Evolutionary conservation across 2,113 vertebrate species (phyloP).

Genomic region (Pachypanchax playfairii): DNA sequence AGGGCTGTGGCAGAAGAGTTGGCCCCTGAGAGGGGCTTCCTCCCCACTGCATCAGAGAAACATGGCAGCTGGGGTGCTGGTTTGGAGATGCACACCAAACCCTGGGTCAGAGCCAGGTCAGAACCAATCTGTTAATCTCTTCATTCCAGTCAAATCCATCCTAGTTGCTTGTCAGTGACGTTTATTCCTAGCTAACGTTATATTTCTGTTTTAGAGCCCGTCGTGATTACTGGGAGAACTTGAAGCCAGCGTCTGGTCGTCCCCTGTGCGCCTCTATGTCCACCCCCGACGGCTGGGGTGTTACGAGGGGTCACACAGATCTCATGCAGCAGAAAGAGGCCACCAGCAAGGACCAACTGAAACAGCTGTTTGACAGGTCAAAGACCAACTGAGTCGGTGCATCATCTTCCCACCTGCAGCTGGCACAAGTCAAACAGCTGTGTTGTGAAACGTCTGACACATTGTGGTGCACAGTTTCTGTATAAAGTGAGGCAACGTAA

Average conservation of each 20-base stretch:
- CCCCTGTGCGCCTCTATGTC: slow-evolving; percentile 87
- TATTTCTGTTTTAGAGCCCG: slow-evolving; percentile 79
- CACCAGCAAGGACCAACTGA: slow-evolving; percentile 77
- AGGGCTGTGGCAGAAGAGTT: slow-evolving; percentile 93
- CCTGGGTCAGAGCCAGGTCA: slow-evolving; percentile 96
- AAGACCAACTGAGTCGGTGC: slow-evolving; percentile 57
- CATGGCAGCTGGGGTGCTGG: slow-evolving; percentile 90
- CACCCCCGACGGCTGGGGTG: slow-evolving; percentile 86
- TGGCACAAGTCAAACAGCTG: neutral
- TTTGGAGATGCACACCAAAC: slow-evolving; percentile 97
- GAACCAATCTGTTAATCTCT: slow-evolving; percentile 34
- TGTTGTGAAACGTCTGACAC: slow-evolving; percentile 11
- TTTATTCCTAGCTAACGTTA: neutral
- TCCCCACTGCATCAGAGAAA: slow-evolving; percentile 90
- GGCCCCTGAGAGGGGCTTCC: slow-evolving; percentile 84
- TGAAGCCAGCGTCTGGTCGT: slow-evolving; percentile 88
- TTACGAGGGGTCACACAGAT: slow-evolving; percentile 87
- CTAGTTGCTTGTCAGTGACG: neutral
- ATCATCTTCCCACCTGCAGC: slow-evolving; percentile 1
- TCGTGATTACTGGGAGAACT: slow-evolving; percentile 89
- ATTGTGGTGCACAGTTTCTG: neutral
- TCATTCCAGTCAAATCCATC: neutral
- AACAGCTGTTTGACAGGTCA: slow-evolving; percentile 69
- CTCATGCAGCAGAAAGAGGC: slow-evolving; percentile 93
- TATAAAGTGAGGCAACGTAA: slow-evolving; percentile 13